These are phyloP conservation scores for Sternotherus odoratus DNA, from an alignment of 2,797 vertebrate species.

Conservation along the genomic window DNA sequence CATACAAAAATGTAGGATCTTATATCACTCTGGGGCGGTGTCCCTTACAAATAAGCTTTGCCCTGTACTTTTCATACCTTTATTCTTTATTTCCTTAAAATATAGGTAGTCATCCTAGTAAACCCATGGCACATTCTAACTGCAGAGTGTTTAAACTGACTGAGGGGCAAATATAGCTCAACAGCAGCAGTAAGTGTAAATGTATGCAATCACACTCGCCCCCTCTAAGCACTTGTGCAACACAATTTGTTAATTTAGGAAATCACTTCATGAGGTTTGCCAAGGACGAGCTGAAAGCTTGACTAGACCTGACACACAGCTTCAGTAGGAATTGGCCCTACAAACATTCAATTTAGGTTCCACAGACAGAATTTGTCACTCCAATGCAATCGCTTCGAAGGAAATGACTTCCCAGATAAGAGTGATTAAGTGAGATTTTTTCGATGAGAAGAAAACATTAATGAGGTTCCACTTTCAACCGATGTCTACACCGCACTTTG, in stretches of 20 bases:
- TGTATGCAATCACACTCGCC: not conserved
- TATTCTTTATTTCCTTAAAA: not conserved
- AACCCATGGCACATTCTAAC: not conserved
- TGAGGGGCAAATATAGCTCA: not conserved
- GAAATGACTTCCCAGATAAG: not conserved
- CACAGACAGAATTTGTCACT: not conserved
- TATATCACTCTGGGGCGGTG: not conserved
- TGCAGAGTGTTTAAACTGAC: not conserved
- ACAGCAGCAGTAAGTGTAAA: not conserved
- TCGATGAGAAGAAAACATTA: not conserved
- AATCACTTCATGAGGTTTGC: not conserved
- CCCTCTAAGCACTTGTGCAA: not conserved
- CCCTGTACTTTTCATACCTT: not conserved
- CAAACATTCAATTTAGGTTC: not conserved
- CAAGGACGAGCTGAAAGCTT: not conserved
- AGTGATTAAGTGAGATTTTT: not conserved
- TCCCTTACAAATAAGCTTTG: not conserved
- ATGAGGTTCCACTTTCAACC: not conserved
- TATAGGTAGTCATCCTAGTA: not conserved
- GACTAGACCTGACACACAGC: not conserved
- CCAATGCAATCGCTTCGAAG: not conserved
- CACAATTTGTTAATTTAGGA: not conserved
- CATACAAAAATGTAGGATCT: not conserved
- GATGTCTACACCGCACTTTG: fast-evolving
- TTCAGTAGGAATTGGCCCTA: not conserved